Evolutionary conservation across 35 echinoderm and acorn worm genomes (phyloP), one percentile per base, ranked within the genome.

Genomic region (Amphiura filiformis): DNA sequence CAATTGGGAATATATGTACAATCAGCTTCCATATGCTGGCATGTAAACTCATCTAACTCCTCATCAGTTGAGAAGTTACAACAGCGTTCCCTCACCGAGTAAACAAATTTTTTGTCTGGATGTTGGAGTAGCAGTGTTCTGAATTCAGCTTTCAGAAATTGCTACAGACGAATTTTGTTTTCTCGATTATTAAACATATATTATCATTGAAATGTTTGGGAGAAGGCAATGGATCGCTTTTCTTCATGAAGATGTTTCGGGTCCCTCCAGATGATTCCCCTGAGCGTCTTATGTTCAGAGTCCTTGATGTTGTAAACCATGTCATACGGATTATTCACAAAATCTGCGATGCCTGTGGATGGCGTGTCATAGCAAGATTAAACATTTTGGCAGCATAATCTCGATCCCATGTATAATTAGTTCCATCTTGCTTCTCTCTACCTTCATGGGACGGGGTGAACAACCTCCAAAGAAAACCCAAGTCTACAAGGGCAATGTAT

Each of bases 81-180:
- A 56, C 81, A 83, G 20, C 81, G 39, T 83, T 83, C 81, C 47
- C 38, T 83, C 38, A 56, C 81, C 15, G 81, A 83, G 41, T 83
- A 83, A 52, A 83, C 52, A 57, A 83, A 83, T 83, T 20, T 83
- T 34, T 18, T 56, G 33, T 57, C 39, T 83, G 81, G 81, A 52
- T 83, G 81, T 57, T 83, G 81, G 39, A 52, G 81, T 28, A 83
- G 32, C 13, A 52, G 81, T 4, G 81, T 52, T 56, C 38, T 83
- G 81, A 83, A 83, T 35, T 83, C 39, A 5, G 41, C 3, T 56
- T 83, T 83, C 38, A 83, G 47, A 56, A 83, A 83, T 83, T 83
- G 39, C 41, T 83, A 39, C 81, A 83, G 41, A 9, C 81, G 38
- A 56, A 83, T 83, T 83, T 83, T 83, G 81, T 83, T 83, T 52